phyloP scores from a whole-genome alignment of 2,113 vertebrate genomes.

The Cettia cetti region DNA sequence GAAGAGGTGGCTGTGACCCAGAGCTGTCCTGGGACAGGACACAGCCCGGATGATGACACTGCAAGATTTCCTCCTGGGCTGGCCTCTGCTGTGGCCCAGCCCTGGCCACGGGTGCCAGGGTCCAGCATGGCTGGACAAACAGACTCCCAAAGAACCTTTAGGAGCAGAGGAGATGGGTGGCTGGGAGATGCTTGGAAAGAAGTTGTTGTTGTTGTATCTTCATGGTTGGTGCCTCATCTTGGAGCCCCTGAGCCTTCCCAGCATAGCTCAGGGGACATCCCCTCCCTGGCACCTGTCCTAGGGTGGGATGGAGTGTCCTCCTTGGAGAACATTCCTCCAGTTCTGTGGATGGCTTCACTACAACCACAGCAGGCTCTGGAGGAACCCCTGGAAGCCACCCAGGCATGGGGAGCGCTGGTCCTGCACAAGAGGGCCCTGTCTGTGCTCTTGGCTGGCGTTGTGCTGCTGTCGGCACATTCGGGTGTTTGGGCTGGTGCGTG shows the following conservation, averaged over 20 bases:
- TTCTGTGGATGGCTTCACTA: background rate
- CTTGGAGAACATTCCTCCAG: background rate
- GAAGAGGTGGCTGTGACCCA: rapidly evolving
- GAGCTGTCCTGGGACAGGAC: background rate
- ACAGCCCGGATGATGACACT: slow-evolving; percentile 2
- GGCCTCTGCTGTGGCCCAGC: background rate
- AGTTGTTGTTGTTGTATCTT: background rate
- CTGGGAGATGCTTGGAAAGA: background rate
- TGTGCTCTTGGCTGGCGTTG: background rate
- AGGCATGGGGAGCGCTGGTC: background rate
- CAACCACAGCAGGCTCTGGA: rapidly evolving
- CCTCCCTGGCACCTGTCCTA: background rate
- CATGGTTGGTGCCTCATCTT: rapidly evolving
- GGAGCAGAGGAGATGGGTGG: background rate
- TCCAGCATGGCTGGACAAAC: rapidly evolving
- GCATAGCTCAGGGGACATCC: background rate
- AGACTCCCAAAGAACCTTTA: background rate
- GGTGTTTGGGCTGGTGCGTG: slow-evolving; percentile 26
- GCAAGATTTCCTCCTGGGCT: slow-evolving; percentile 18
- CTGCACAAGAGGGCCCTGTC: background rate
- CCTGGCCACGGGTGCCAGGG: background rate
- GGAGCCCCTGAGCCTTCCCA: background rate
- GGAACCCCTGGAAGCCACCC: background rate
- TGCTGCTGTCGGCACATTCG: slow-evolving; percentile 44
- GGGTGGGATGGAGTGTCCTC: background rate